Percentiles rank a stretch among this genome's conserved stretches.
These are phyloP conservation scores for Sphaerophoria rueppellii DNA, from an alignment of 2,888 invertebrate genomes.

Conservation along the genomic window DNA sequence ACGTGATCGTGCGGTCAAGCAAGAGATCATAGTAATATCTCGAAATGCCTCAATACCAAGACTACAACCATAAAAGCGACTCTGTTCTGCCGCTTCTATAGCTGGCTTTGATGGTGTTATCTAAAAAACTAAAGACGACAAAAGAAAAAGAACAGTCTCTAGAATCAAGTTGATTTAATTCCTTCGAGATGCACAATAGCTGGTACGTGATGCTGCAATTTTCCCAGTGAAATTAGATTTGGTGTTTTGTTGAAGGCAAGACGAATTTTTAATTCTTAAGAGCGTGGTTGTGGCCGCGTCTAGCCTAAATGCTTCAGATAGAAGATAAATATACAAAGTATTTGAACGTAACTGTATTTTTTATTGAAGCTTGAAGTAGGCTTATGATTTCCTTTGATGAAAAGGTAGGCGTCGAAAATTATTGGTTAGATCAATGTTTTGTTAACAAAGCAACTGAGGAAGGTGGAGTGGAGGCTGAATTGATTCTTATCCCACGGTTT, in stretches of 20 bases:
- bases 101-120: conserved; percentile 19
- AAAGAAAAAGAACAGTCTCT: too few species aligned
- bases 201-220: conserved; percentile 66
- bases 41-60: conserved; percentile 65
- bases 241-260: conserved; percentile 66
- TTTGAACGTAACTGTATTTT: not conserved
- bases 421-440: conserved; percentile 3
- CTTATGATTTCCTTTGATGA: conserved; percentile 2
- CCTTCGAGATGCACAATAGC: conserved; percentile 60
- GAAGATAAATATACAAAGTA: conserved; percentile 2
- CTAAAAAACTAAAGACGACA: too few species aligned
- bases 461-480: not conserved
- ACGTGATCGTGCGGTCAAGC: conserved; percentile 73
- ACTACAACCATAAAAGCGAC: conserved; percentile 1
- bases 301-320: not conserved
- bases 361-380: conserved; percentile 4
- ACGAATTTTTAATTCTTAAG: conserved; percentile 62
- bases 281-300: conserved; percentile 11
- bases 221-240: conserved; percentile 65
- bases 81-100: conserved; percentile 19
- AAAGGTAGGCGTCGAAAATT: conserved; percentile 18
- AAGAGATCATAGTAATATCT: conserved; percentile 57
- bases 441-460: not conserved
- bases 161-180: conserved; percentile 64
- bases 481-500: conserved; percentile 5